Evolutionary conservation across 2,797 vertebrate genomes (phyloP), one percentile per base, ranked within the genome.

Genomic region (Clamator glandarius): DNA sequence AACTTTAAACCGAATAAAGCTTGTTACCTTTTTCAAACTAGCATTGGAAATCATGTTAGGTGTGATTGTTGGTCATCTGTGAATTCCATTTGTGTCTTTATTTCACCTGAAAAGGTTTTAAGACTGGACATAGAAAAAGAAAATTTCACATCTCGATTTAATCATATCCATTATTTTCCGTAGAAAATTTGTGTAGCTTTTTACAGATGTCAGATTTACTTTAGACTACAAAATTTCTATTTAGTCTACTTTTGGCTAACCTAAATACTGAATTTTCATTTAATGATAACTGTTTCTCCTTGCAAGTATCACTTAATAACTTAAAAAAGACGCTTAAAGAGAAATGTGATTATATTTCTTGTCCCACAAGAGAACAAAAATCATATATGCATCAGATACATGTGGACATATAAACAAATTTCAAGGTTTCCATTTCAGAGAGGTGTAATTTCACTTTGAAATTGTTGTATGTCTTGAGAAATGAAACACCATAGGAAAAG

Each of bases 41-140:
- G 10, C 6, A 20, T 8, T 64, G n/a, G 25, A 11, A 69, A 15
- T 25, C 50, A 18, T 41, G 17, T 21, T 67, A 44, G 1, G 6
- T 54, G 33, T n/a, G 51, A 55, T 39, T 95, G 74, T 74, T 90
- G 72, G 79, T 82, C 61, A 90, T 86, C 91, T 57, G 46, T 13
- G 73, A 90, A 66, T 91, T 96, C 74, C 55, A 54, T 82, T 91
- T 83, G 87, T 55, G 58, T 15, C 89, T 86, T 66, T 84, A 12
- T n/a, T 95, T 83, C 44, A 70, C 44, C 87, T 87, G 91, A 95
- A 93, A 39, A 58, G 57, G 75, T 66, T 72, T 39, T 73, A 55
- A 80, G 29, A 91, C 55, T n/a, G 42, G 35, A 83, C 81, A 66
- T 74, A 89, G 46, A 33, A 70, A 51, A 52, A n/a, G 6, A 62